Evolutionary conservation across 2,888 invertebrate genomes (phyloP), one percentile per base, ranked within the genome.

Genomic region (Drosophila merina): DNA sequence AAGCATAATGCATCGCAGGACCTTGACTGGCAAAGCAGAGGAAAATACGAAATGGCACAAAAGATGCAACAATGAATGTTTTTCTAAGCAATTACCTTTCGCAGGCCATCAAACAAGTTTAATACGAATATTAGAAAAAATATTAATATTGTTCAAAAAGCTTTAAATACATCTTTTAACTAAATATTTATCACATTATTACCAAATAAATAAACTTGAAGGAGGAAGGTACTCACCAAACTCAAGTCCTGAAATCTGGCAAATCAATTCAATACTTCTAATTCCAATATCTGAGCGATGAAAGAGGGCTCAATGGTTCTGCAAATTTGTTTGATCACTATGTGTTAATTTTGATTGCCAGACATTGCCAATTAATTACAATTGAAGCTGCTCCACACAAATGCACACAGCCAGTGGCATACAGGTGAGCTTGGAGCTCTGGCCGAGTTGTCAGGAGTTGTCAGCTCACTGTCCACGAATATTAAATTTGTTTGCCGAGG

Each of bases 351-450:
- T 77, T 76, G 62, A 66, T 71, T 66, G 71, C 55, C 71, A 76
- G 82, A 73, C 79, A 81, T 62, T 63, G 68, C 44, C 76, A 80
- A 84, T 86, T 80, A 86, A 86, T 72, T 77, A 74, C 74, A 71
- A 72, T 72, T 51, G 78, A 68, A 76, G 57, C 57, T 57, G n/a
- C 10, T 28, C 45, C 9, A 9, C 20, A 42, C 33, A 50, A 31
- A 36, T 26, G 20, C 25, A 44, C 44, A 56, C 49, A 12, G 12
- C 40, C 51, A 6, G 12, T 7, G 40, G 14, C 40, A 40, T 40
- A 12, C 40, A 44, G 25, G 54, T 26, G 14, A 9, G 33, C 10
- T 10, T 33, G 20, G 20, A 33, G 42, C 40, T 12, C 47, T 31
- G 44, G n/a, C 25, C 42, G 31, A 14, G 20, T 45, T 69, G 58